Evolutionary conservation across 2,888 invertebrate species (phyloP), one percentile per base, ranked within the genome.

Genomic region (Campaea margaritaria): DNA sequence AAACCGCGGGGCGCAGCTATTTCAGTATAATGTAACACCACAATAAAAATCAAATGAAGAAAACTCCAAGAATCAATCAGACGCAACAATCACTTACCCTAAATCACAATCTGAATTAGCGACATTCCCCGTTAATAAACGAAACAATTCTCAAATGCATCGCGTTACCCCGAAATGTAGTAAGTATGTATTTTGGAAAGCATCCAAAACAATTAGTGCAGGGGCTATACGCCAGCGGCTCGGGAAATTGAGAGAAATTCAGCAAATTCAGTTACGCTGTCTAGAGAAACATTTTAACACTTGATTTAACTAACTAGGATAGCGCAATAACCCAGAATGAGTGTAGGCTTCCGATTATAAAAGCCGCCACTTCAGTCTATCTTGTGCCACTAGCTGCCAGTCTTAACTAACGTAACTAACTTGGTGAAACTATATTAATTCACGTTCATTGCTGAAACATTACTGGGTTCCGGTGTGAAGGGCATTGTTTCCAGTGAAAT

Each of bases 181-280:
- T 88, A 86, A 89, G 88, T 86, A 86, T 86, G 86, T 87, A 86
- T 88, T 86, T 90, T 91, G 91, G 91, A 90, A 80, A 72, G 82
- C 72, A 76, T 88, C 91, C 91, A 92, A 92, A 91, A 90, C 89
- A 90, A 90, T 90, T 90, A 92, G 89, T 83, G 83, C 83, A 80
- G 81, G 75, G 55, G 51, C 58, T 58, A 75, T 74, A 76, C 74
- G 81, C 79, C 80, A 78, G 78, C 69, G 69, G 71, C 69, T 64
- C 67, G 67, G 69, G 65, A 72, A 67, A 67, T 67, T 66, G 67
- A 62, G 69, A 61, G 69, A 75, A 82, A 79, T 75, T 81, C 76
- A 79, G 81, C 82, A 83, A 86, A 84, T 79, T 78, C 79, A 78
- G 82, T 84, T 79, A 74, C 78, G 74, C 75, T 75, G 78, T 82